phyloP scores from a whole-genome alignment of 2,113 vertebrate species.

The Crotalus horridus region DNA sequence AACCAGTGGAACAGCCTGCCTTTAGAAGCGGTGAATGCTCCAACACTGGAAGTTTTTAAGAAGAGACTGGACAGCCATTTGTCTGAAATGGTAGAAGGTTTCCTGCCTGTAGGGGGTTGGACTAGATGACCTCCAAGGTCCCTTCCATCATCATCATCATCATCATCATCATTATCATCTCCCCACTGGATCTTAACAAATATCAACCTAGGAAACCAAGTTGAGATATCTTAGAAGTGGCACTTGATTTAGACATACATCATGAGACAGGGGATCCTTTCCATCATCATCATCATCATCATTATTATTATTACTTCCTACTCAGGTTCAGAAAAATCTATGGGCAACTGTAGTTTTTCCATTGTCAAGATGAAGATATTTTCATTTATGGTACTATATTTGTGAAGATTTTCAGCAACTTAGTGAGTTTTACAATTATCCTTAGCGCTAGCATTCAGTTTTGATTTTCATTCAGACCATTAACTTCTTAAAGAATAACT shows the following conservation, averaged over 20 bases:
- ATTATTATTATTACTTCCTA: not conserved
- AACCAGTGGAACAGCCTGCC: too few species aligned
- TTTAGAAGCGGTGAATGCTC: too few species aligned
- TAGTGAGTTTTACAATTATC: not conserved
- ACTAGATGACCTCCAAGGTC: too few species aligned
- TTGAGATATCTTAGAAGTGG: not conserved
- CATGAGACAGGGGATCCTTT: not conserved
- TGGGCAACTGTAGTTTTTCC: slow-evolving; percentile 60
- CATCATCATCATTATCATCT: not conserved
- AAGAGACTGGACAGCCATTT: too few species aligned
- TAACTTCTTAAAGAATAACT: not conserved
- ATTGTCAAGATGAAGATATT: slow-evolving; percentile 52
- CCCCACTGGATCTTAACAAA: not conserved
- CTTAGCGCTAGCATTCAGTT: not conserved
- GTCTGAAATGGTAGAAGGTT: too few species aligned
- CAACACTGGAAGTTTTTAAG: too few species aligned
- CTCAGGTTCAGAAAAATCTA: slow-evolving; percentile 59
- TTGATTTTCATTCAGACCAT: not conserved
- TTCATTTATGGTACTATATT: slow-evolving; percentile 38
- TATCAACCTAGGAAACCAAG: not conserved
- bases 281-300: too few species aligned
- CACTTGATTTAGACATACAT: not conserved
- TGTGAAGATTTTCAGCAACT: slow-evolving; percentile 30
- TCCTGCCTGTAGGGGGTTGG: too few species aligned
- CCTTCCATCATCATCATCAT: too few species aligned